A percentile compares a stretch with the other conserved stretches of the same genome.
These are phyloP conservation scores for Enteromius thamalakanensis DNA, from an alignment of 2,797 vertebrate genomes.

Conservation along the genomic window DNA sequence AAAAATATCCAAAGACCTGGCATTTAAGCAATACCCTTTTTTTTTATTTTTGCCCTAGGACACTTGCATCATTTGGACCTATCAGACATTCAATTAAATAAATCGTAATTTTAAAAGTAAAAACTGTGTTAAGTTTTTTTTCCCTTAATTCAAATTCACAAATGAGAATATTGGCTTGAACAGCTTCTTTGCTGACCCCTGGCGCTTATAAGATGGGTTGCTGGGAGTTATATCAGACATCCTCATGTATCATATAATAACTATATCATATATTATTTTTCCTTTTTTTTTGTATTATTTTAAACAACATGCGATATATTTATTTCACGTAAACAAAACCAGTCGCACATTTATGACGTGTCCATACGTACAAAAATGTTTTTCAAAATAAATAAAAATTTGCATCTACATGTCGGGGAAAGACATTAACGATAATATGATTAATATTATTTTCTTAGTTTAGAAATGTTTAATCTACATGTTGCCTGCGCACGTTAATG, in stretches of 20 bases:
- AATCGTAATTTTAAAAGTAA: constrained; percentile 77
- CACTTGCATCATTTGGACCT: constrained; percentile 86
- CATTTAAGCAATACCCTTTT: constrained; percentile 29
- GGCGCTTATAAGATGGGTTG: not conserved
- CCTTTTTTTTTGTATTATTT: not conserved
- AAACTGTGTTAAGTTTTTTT: constrained; percentile 55
- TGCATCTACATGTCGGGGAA: not conserved
- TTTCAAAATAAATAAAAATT: not conserved
- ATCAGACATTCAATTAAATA: constrained; percentile 83
- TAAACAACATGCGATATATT: not conserved
- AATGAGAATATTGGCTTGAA: not conserved
- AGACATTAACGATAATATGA: too few species aligned
- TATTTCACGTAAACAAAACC: not conserved
- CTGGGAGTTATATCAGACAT: not conserved
- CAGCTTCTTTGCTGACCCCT: constrained; percentile 6
- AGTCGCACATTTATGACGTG: not conserved
- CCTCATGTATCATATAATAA: not conserved
- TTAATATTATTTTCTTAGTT: not conserved
- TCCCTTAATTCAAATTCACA: not conserved
- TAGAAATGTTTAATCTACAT: not conserved
- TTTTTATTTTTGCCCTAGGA: constrained; percentile 63
- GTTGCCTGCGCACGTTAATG: not conserved
- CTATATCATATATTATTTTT: too few species aligned
- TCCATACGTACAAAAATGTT: not conserved
- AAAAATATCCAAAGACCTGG: not conserved